Evolutionary conservation across 1,140 invertebrate species (phyloP).

Genomic region (Stenopsyche tienmushanensis): DNA sequence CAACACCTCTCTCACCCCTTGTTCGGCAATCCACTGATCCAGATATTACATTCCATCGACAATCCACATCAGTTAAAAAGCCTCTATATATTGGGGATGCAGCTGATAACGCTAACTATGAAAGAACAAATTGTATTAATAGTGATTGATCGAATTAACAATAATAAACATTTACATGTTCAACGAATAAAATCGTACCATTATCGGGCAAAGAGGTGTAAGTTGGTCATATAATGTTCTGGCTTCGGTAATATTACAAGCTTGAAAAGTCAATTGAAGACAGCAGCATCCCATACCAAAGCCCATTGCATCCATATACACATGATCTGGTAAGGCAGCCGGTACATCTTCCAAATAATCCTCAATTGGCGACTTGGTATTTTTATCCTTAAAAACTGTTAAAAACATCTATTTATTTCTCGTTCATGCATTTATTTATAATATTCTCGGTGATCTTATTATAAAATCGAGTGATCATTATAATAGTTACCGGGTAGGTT

Average conservation of each 20-base stretch:
- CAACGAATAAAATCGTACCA: too few relatives aligned
- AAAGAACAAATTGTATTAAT: constrained; percentile 26
- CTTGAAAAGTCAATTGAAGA: constrained; percentile 94
- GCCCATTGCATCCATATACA: constrained; percentile 98
- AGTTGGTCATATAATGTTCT: constrained; percentile 96
- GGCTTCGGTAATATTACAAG: constrained; percentile 96
- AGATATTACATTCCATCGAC: constrained; percentile 95
- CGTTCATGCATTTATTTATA: too few relatives aligned
- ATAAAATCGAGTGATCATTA: not conserved
- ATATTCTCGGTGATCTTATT: too few relatives aligned
- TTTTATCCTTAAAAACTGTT: constrained; percentile 86
- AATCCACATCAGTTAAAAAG: constrained; percentile 92
- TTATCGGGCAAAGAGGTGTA: constrained; percentile 94
- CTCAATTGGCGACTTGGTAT: constrained; percentile 81
- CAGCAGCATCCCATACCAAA: constrained; percentile 99
- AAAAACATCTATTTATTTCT: constrained; percentile 34
- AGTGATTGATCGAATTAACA: constrained; percentile 22
- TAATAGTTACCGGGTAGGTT: constrained; percentile 80
- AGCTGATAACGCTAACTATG: constrained; percentile 89
- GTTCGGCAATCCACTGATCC: constrained; percentile 96
- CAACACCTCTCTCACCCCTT: constrained; percentile 85
- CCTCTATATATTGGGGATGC: constrained; percentile 94
- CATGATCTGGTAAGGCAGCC: constrained; percentile 77
- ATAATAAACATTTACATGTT: constrained; percentile 24
- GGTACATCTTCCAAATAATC: constrained; percentile 59